A percentile compares a stretch with the other conserved stretches of the same genome.
phyloP scores from a whole-genome alignment of 2,888 invertebrate genomes.

The Oligia strigilis region DNA sequence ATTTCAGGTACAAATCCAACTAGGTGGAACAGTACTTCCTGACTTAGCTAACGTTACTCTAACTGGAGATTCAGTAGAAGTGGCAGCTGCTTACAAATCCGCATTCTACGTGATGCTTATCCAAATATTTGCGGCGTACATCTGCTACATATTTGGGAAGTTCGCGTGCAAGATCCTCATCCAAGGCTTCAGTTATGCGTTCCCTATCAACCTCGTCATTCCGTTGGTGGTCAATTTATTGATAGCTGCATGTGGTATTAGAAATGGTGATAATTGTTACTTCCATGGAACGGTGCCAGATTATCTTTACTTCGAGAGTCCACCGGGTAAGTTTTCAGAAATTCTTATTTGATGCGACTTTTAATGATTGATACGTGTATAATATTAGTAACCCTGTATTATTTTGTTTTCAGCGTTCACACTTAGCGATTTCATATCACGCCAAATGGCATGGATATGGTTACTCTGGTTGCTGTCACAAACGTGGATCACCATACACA shows the following conservation, averaged over 20 bases:
- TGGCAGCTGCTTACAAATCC: slow-evolving; percentile 93
- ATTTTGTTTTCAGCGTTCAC: slow-evolving; percentile 90
- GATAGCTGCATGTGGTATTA: slow-evolving; percentile 96
- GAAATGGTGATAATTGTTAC: slow-evolving; percentile 96
- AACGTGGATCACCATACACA: slow-evolving; percentile 98
- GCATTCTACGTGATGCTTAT: slow-evolving; percentile 94
- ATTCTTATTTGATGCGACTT: background rate
- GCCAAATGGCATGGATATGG: slow-evolving; percentile 98
- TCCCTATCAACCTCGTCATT: slow-evolving; percentile 98
- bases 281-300: slow-evolving; percentile 96
- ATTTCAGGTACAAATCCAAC: slow-evolving; percentile 91
- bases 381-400: slow-evolving; percentile 3
- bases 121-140: slow-evolving; percentile 95
- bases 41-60: slow-evolving; percentile 94
- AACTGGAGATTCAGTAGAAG: slow-evolving; percentile 93
- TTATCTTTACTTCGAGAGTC: slow-evolving; percentile 98
- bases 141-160: slow-evolving; percentile 98
- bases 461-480: slow-evolving; percentile 97
- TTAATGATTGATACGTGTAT: background rate
- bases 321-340: slow-evolving; percentile 87
- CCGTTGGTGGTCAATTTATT: slow-evolving; percentile 96
- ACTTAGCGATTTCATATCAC: slow-evolving; percentile 95
- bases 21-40: slow-evolving; percentile 92
- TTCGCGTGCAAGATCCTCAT: slow-evolving; percentile 99
- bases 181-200: slow-evolving; percentile 99